Percentiles rank a stretch among this genome's conserved stretches.
phyloP scores from a whole-genome alignment of 2,888 invertebrate species.

The Lobophora halterata region DNA sequence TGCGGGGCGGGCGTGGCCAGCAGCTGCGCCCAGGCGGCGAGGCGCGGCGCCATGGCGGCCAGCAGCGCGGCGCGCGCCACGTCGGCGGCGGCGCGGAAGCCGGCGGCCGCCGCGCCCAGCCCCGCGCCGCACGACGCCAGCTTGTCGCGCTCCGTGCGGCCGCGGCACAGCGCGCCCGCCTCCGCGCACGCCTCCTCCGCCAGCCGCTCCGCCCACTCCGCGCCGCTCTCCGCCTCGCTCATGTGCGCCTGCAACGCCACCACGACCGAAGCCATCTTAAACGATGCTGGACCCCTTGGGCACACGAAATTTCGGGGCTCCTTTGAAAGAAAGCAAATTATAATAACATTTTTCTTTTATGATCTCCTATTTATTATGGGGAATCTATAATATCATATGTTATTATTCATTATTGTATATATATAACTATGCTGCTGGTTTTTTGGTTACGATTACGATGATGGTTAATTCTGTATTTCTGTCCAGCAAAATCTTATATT shows the following conservation, averaged over 20 bases:
- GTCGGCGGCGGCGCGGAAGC: slow-evolving; percentile 57
- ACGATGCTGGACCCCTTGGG: no score
- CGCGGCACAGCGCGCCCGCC: slow-evolving; percentile 82
- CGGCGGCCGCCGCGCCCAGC: slow-evolving; percentile 55
- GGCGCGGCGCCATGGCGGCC: slow-evolving; percentile 49
- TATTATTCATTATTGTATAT: no score
- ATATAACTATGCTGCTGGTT: no score
- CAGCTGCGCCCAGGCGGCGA: slow-evolving; percentile 52
- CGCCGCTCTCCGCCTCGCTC: slow-evolving; percentile 95
- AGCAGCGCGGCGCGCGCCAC: slow-evolving; percentile 47
- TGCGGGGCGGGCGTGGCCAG: slow-evolving; percentile 45
- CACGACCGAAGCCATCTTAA: no score
- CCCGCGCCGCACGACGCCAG: slow-evolving; percentile 61
- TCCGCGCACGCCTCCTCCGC: slow-evolving; percentile 88
- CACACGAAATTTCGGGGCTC: background rate
- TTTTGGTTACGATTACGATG: no score
- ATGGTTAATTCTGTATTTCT: no score
- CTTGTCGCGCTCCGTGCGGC: slow-evolving; percentile 54
- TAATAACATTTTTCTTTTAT: no score
- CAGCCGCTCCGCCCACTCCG: slow-evolving; percentile 93
- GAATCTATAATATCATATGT: no score
- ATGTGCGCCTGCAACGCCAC: slow-evolving; percentile 83
- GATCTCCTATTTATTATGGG: no score
- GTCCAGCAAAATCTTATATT: no score
- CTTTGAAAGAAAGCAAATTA: background rate